Base-by-base conservation (phyloP, 2,113 vertebrate species). In the Scolopax mira region DNA sequence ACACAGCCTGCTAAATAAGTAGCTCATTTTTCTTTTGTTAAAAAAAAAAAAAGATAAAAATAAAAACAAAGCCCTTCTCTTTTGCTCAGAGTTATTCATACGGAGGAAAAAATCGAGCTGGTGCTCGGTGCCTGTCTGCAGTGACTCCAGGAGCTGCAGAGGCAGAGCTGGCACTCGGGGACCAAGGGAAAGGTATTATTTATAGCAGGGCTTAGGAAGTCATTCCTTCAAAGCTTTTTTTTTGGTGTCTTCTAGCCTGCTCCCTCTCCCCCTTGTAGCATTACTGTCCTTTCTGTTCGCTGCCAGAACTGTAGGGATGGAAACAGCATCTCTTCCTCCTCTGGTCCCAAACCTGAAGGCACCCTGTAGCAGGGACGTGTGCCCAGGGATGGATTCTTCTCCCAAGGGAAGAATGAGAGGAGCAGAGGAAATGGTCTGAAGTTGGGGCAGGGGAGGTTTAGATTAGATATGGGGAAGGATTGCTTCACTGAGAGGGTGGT, bases 291-390 rank as follows among this genome's bases (percentile, higher is more conserved):
- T 84, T 41, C 27, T 9, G 9, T 18, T 55, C 2, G 1, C 24
- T 18, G 39, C 31, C 35, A 46, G 1, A n/a, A 3, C 5, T 10
- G 35, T 2, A 12, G 60, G 24, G 39, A 42, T 11, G n/a, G 8
- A 8, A 31, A 55, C 60, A 42, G 65, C 69, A 19, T 21, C 37
- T 61, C 33, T 23, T 31, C 42, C 33, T 44, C 8, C 46, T 44
- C 60, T 13, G 31, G 8, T 81, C 41, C 72, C 37, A 33, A 55
- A 39, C 37, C 44, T 62, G 37, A 60, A 79, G 67, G 73, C 35
- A 7, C 54, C 1, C 0, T 25, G 4, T 5, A n/a, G 49, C n/a
- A 44, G 72, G 41, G 49, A 9, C 9, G 0, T 0, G 0, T 54
- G 33, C 46, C 35, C 51, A 35, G 58, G 31, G 46, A 25, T 30